phyloP scores from a whole-genome alignment of 2,113 vertebrate species.

The Cavia aperea region DNA sequence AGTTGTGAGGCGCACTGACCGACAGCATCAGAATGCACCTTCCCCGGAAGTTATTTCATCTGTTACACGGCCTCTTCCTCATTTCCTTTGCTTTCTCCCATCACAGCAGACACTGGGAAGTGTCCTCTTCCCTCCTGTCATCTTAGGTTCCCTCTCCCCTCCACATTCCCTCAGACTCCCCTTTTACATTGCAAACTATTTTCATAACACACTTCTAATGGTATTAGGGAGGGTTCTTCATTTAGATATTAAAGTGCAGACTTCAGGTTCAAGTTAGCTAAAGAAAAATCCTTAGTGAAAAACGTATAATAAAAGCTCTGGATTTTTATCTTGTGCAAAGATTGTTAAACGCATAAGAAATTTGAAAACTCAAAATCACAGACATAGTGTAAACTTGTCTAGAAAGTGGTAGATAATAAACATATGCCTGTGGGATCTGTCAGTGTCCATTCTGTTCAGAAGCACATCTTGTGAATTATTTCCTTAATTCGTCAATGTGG shows the following conservation, averaged over 20 bases:
- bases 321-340: not conserved
- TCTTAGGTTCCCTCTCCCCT: not conserved
- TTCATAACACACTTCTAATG: not conserved
- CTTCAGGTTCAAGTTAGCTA: not conserved
- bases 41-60: not conserved
- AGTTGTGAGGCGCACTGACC: not conserved
- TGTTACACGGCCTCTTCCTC: not conserved
- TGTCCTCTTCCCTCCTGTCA: not conserved
- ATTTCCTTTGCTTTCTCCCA: not conserved
- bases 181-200: not conserved
- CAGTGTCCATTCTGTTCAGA: not conserved
- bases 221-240: not conserved
- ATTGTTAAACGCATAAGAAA: not conserved
- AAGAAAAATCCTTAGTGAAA: not conserved
- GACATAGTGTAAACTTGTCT: not conserved
- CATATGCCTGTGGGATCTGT: not conserved
- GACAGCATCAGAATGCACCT: not conserved
- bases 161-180: rapidly evolving
- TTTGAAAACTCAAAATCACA: not conserved
- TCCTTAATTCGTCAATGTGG: not conserved
- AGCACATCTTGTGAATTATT: not conserved
- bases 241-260: slow-evolving; percentile 8
- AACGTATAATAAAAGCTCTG: not conserved
- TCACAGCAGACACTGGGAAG: not conserved
- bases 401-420: not conserved